Percentiles rank a stretch among this genome's conserved stretches.
Conservation (phyloP, 1,140 invertebrate genomes). For the Leptinotarsa lineolata region DNA sequence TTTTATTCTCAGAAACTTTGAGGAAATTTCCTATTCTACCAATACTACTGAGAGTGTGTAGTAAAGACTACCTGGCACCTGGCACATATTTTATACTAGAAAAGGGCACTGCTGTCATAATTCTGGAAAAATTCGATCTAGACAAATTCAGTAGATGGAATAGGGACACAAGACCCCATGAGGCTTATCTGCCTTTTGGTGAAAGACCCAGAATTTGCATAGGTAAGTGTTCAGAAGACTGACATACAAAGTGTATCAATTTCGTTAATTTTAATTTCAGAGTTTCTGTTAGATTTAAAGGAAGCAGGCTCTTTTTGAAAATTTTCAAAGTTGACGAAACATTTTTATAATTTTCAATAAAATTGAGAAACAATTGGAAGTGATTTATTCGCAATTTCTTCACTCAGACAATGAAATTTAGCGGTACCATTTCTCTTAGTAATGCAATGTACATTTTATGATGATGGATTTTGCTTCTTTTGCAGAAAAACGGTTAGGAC, state of each 20-base stretch:
- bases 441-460: slow-evolving; percentile 3
- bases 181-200: too few species aligned
- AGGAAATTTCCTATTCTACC: slow-evolving; percentile 48
- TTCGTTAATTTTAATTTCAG: too few species aligned
- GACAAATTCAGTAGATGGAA: slow-evolving; percentile 66
- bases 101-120: slow-evolving; percentile 63
- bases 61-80: slow-evolving; percentile 59
- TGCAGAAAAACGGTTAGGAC: slow-evolving; percentile 51
- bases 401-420: too few species aligned
- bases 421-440: slow-evolving; percentile 21
- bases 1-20: slow-evolving; percentile 36
- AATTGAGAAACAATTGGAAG: too few species aligned
- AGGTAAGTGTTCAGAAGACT: too few species aligned
- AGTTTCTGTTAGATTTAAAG: too few species aligned
- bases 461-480: slow-evolving; percentile 49
- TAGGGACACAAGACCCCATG: slow-evolving; percentile 31
- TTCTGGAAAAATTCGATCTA: slow-evolving; percentile 65
- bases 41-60: slow-evolving; percentile 55
- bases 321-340: too few species aligned
- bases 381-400: too few species aligned
- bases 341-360: too few species aligned
- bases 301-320: too few species aligned
- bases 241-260: too few species aligned
- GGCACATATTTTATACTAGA: slow-evolving; percentile 63
- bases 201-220: too few species aligned